Base-by-base conservation (phyloP, 2,113 vertebrate genomes). In the Aegotheles bennettii region DNA sequence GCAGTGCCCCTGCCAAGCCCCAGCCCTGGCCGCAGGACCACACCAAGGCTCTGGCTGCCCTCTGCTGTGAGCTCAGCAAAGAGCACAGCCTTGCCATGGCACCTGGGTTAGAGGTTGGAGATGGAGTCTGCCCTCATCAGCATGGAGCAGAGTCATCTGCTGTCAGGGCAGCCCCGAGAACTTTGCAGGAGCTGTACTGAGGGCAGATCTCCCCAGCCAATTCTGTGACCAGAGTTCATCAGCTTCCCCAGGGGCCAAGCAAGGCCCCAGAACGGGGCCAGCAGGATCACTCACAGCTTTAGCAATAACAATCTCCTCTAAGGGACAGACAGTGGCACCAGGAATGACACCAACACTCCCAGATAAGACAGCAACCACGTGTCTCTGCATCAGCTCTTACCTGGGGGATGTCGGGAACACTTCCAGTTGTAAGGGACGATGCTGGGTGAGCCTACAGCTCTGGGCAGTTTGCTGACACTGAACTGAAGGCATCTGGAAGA, bases 161-260 rank as follows among this genome's bases (percentile, higher is more conserved):
- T 53, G 38, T 26, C 67, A 82, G 35, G 12, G 35, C 14, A 71
- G 71, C 42, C 16, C 13, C 0, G 6, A 78, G 36, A 47, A 4
- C 64, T 45, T 26, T 0, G 1, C 45, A 31, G 31, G 23, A 59
- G 43, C 47, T 0, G 0, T 13, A 24, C 6, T 31, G 60, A 47
- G 45, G 23, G 21, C 20, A 10, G 10, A 40, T 5, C 4, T 29
- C 57, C 18, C 36, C 23, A 25, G 53, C 3, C 21, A 40, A 26
- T 6, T 38, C 51, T 40, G 42, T 25, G 51, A 23, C 45, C 23
- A 28, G 42, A 40, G 18, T 5, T 29, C 47, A 54, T 11, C 47
- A 68, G 8, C 45, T 31, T 42, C 23, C 31, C 20, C 71, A 17
- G 31, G 47, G 51, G 47, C 17, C 31, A 43, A 18, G 16, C 61